Percentiles rank a stretch among this genome's conserved stretches.
Evolutionary conservation across 2,797 vertebrate genomes (phyloP).

Genomic region (Sebastes oblongus): DNA sequence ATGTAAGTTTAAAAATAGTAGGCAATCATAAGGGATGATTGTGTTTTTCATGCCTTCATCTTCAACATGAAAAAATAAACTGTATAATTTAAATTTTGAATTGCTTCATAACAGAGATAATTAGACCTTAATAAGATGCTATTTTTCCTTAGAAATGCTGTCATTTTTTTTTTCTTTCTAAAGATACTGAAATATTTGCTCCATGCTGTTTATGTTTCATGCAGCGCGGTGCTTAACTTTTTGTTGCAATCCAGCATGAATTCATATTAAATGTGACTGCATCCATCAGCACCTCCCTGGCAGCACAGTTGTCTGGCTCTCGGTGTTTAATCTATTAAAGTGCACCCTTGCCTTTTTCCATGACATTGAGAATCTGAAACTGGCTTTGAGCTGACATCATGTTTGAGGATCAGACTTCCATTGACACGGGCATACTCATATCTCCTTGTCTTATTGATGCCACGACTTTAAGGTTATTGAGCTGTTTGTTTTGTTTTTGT

Average conservation of each 20-base stretch:
- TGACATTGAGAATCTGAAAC: slow-evolving; percentile 83
- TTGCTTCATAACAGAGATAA: neutral
- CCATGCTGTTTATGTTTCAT: slow-evolving; percentile 27
- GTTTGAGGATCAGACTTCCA: slow-evolving; percentile 79
- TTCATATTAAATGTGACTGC: slow-evolving; percentile 76
- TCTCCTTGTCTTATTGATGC: slow-evolving; percentile 74
- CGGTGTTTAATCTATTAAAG: slow-evolving; percentile 84
- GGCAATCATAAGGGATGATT: neutral
- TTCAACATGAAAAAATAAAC: neutral
- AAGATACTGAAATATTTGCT: slow-evolving; percentile 27
- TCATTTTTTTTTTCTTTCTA: neutral
- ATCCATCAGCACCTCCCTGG: slow-evolving; percentile 80
- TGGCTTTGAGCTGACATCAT: slow-evolving; percentile 84
- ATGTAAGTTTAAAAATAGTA: neutral
- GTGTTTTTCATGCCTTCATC: neutral
- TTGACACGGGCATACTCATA: slow-evolving; percentile 77
- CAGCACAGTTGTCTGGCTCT: slow-evolving; percentile 74
- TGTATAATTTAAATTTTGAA: neutral
- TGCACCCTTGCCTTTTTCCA: slow-evolving; percentile 76
- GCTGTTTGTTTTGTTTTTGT: slow-evolving; percentile 27
- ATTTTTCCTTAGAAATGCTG: neutral
- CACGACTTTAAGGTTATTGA: slow-evolving; percentile 67
- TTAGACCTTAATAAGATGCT: neutral
- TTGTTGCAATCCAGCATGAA: slow-evolving; percentile 60
- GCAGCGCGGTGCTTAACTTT: slow-evolving; percentile 25